phyloP scores from a whole-genome alignment of 2,888 invertebrate species.

The Panopea generosa region DNA sequence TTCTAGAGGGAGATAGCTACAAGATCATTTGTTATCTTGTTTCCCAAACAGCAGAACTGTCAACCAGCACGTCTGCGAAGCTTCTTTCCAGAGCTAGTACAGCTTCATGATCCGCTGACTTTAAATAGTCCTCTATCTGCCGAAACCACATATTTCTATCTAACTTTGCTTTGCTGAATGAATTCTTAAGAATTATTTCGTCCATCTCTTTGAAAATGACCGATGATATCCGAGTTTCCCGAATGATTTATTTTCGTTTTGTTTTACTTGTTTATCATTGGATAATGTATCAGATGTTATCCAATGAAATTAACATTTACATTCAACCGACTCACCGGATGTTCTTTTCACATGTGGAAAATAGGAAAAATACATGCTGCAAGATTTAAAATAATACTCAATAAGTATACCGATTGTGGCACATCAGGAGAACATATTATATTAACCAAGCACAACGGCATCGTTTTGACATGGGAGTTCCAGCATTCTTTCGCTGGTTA shows the following conservation, averaged over 20 bases:
- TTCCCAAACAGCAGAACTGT: constrained; percentile 84
- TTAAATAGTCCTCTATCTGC: constrained; percentile 68
- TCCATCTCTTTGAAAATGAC: constrained; percentile 71
- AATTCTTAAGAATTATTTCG: constrained; percentile 65
- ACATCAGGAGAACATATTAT: no score
- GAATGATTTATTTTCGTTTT: constrained; percentile 1
- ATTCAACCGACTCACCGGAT: constrained; percentile 1
- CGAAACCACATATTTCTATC: constrained; percentile 82
- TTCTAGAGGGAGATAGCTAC: no score
- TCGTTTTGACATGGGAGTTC: no score
- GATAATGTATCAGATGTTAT: constrained; percentile 1
- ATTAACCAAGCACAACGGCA: no score
- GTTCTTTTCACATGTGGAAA: no score
- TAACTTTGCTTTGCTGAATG: constrained; percentile 82
- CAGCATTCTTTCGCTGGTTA: no score
- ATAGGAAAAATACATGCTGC: no score
- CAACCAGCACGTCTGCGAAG: constrained; percentile 68
- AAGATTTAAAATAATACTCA: no score
- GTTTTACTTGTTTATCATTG: constrained; percentile 34
- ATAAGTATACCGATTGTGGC: no score
- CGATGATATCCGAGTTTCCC: neutral
- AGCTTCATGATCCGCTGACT: constrained; percentile 55
- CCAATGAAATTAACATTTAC: constrained; percentile 6
- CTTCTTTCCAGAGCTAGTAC: constrained; percentile 70
- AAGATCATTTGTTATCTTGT: no score